Percentiles rank a stretch among this genome's conserved stretches.
Conservation (phyloP, 2,888 invertebrate species). For the Oegoconia quadripuncta region DNA sequence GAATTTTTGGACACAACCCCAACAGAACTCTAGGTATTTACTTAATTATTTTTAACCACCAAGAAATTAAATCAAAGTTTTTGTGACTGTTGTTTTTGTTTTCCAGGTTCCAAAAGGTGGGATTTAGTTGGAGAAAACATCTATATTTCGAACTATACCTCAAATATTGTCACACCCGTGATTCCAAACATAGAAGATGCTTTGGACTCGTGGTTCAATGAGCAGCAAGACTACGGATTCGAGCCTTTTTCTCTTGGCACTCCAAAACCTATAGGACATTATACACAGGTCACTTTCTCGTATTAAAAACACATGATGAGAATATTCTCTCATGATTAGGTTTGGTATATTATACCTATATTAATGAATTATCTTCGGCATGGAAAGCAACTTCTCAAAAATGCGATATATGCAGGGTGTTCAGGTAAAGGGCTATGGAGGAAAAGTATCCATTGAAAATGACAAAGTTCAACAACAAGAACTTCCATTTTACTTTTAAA, state of each 20-base stretch:
- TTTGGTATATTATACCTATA: too few relatives aligned
- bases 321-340: too few relatives aligned
- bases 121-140: slow-evolving; percentile 30
- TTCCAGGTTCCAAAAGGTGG: slow-evolving; percentile 33
- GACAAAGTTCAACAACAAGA: too few relatives aligned
- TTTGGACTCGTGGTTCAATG: slow-evolving; percentile 28
- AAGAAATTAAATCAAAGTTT: neutral
- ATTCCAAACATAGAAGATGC: slow-evolving; percentile 28
- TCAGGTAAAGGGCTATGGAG: too few relatives aligned
- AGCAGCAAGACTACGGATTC: slow-evolving; percentile 26
- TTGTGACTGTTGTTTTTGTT: neutral
- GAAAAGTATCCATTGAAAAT: too few relatives aligned
- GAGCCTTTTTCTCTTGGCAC: slow-evolving; percentile 24
- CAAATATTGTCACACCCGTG: slow-evolving; percentile 16
- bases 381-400: too few relatives aligned
- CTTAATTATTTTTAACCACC: slow-evolving; percentile 1
- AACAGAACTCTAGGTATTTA: slow-evolving; percentile 27
- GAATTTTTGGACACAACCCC: slow-evolving; percentile 29
- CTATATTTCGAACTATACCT: slow-evolving; percentile 20
- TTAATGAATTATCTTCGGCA: too few relatives aligned
- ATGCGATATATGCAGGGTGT: too few relatives aligned
- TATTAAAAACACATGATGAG: too few relatives aligned
- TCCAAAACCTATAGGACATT: slow-evolving; percentile 27
- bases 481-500: too few relatives aligned
- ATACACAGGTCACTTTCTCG: slow-evolving; percentile 28